These are phyloP conservation scores for Scalopus aquaticus DNA, from an alignment of 2,113 vertebrate genomes.

Conservation along the genomic window DNA sequence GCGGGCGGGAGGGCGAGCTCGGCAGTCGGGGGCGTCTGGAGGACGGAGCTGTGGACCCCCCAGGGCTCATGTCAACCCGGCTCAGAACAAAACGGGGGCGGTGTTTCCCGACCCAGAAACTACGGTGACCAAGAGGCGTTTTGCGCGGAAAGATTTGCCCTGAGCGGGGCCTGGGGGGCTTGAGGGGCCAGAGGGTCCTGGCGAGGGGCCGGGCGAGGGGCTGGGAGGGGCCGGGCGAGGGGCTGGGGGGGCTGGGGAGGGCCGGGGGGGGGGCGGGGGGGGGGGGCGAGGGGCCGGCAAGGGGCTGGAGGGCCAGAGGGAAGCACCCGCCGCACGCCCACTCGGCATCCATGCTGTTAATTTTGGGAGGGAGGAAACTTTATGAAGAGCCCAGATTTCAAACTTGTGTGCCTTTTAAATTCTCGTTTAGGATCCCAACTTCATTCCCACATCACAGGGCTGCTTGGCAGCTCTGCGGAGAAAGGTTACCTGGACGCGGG, in stretches of 20 bases:
- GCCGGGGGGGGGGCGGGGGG: too few relatives aligned
- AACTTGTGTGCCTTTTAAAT: neutral
- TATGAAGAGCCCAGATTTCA: constrained; percentile 19
- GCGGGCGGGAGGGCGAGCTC: too few relatives aligned
- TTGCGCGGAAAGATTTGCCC: neutral
- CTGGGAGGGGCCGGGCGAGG: too few relatives aligned
- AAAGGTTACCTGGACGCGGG: neutral
- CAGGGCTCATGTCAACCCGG: neutral
- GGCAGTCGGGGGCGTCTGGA: too few relatives aligned
- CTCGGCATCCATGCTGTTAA: neutral
- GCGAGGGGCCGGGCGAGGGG: neutral
- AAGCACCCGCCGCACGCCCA: neutral
- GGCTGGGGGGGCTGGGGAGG: too few relatives aligned
- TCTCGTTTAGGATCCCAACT: constrained; percentile 6
- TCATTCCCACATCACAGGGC: neutral
- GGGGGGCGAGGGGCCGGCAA: too few relatives aligned
- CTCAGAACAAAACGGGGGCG: neutral
- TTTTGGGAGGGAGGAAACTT: neutral
- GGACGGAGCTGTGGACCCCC: too few relatives aligned
- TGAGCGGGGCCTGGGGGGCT: neutral
- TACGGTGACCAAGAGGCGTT: neutral
- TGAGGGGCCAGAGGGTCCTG: too few relatives aligned
- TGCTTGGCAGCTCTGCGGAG: constrained; percentile 38
- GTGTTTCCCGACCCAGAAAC: neutral
- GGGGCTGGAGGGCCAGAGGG: too few relatives aligned